A percentile compares a stretch with the other conserved stretches of the same genome.
phyloP scores from a whole-genome alignment of 2,113 vertebrate genomes.

The Probosciger aterrimus region DNA sequence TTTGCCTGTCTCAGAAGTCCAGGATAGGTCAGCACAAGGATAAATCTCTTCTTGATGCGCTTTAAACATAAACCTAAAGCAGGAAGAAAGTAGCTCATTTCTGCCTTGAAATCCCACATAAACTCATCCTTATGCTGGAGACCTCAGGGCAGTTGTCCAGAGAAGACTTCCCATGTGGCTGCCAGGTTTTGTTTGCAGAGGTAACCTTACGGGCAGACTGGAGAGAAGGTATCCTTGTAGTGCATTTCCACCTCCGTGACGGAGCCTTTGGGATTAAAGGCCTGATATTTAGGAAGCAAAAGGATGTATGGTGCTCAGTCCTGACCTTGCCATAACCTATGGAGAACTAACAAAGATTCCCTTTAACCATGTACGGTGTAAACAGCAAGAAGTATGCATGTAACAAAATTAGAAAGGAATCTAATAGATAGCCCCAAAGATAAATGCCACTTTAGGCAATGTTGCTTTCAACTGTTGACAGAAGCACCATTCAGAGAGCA shows the following conservation, averaged over 20 bases:
- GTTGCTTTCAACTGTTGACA: conserved; percentile 61
- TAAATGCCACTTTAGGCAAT: conserved; percentile 51
- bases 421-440: conserved; percentile 54
- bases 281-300: neutral
- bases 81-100: neutral
- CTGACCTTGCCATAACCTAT: conserved; percentile 47
- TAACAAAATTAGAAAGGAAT: conserved; percentile 54
- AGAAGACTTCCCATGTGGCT: neutral
- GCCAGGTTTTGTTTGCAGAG: neutral
- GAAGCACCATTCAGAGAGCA: conserved; percentile 29
- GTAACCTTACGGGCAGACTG: neutral
- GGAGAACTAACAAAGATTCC: conserved; percentile 12
- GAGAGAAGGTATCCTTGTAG: neutral
- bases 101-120: neutral
- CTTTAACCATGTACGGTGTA: conserved; percentile 45
- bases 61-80: neutral
- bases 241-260: neutral
- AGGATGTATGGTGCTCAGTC: neutral
- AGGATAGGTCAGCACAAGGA: neutral
- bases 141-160: neutral
- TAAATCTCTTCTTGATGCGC: neutral
- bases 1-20: neutral
- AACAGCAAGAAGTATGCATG: neutral
- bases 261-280: conserved; percentile 19
- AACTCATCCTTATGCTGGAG: neutral